Evolutionary conservation across 2,113 vertebrate species (phyloP).

Genomic region (Theropithecus gelada): DNA sequence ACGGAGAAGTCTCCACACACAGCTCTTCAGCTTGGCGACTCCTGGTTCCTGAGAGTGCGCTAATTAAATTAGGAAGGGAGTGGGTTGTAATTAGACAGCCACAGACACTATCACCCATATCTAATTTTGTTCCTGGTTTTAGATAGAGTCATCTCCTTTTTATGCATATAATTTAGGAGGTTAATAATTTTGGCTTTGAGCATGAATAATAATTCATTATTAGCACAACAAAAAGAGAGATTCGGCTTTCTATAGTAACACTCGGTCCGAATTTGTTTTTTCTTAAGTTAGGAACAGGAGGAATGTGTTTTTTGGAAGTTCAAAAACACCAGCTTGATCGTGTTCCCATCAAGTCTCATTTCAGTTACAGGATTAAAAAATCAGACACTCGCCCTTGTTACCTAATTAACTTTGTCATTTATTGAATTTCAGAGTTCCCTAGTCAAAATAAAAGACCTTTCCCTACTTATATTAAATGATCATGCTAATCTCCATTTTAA

Average conservation of each 20-base stretch:
- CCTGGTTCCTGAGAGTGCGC: background rate
- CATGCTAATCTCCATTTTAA: conserved; percentile 35
- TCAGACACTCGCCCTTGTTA: background rate
- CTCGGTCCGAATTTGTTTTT: background rate
- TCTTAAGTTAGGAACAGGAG: background rate
- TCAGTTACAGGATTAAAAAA: background rate
- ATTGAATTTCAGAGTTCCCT: background rate
- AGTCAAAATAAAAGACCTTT: conserved; percentile 11
- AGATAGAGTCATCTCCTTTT: background rate
- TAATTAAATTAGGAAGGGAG: background rate
- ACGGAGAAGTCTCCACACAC: fast-evolving
- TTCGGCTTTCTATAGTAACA: background rate
- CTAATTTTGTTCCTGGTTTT: background rate
- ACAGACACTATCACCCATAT: fast-evolving
- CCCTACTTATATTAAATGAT: background rate
- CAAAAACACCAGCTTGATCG: fast-evolving
- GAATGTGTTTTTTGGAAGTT: background rate
- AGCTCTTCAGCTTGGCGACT: fast-evolving
- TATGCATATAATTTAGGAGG: background rate
- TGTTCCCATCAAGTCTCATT: background rate
- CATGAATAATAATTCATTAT: background rate
- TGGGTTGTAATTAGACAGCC: background rate
- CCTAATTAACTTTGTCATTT: conserved; percentile 20
- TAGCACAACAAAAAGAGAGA: background rate
- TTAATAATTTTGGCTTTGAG: background rate